phyloP scores from a whole-genome alignment of 2,888 invertebrate species.

The Cryptus viduatorius region DNA sequence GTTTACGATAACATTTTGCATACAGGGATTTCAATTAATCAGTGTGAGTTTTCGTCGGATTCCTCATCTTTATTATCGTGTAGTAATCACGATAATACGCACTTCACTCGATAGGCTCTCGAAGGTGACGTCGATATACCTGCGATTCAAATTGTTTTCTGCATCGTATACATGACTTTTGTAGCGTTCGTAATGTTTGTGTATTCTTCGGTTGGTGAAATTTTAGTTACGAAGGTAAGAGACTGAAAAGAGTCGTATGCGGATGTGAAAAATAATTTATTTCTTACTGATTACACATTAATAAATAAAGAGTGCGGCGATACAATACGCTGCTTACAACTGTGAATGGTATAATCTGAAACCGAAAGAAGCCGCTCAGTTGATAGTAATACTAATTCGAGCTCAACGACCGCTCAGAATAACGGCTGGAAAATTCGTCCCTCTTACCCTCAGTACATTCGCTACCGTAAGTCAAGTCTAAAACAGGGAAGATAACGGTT shows the following conservation, averaged over 20 bases:
- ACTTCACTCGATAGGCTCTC: slow-evolving; percentile 21
- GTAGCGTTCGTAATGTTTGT: slow-evolving; percentile 41
- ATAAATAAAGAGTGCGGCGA: slow-evolving; percentile 23
- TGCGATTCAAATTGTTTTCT: slow-evolving; percentile 10
- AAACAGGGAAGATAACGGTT: neutral
- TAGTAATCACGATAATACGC: neutral
- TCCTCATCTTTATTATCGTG: neutral
- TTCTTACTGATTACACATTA: neutral
- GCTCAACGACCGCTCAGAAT: slow-evolving; percentile 47
- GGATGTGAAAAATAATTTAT: neutral
- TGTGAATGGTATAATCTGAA: slow-evolving; percentile 53
- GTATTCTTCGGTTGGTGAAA: slow-evolving; percentile 49
- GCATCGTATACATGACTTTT: slow-evolving; percentile 27
- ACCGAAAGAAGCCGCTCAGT: slow-evolving; percentile 19
- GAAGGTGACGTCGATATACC: slow-evolving; percentile 33
- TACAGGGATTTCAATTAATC: slow-evolving; percentile 47
- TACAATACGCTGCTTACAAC: slow-evolving; percentile 51
- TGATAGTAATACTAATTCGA: slow-evolving; percentile 45
- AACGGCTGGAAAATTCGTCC: slow-evolving; percentile 55
- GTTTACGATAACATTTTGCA: slow-evolving; percentile 30
- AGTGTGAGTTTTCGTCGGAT: slow-evolving; percentile 23
- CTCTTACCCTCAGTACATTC: slow-evolving; percentile 49
- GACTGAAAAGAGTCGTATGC: neutral
- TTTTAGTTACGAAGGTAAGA: slow-evolving; percentile 35
- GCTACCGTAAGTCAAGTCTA: slow-evolving; percentile 40